Conservation (phyloP, 2,797 vertebrate genomes). For the Poliocrania exsul region DNA sequence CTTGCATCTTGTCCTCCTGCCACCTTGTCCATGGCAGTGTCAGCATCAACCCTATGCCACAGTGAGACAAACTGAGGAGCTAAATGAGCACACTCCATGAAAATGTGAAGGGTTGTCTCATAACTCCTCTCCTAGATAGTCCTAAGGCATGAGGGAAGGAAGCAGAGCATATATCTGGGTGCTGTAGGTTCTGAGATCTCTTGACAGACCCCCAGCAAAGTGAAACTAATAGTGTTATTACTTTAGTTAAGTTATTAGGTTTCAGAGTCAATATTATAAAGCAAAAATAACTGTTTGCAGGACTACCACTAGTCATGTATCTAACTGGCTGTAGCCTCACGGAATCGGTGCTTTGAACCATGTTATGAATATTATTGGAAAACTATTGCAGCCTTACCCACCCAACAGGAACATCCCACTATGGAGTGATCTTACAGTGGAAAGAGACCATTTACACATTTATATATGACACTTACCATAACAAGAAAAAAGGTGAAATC, state of each 20-base stretch:
- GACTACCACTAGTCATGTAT: neutral
- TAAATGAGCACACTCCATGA: neutral
- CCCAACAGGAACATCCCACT: neutral
- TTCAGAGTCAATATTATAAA: neutral
- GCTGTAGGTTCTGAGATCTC: neutral
- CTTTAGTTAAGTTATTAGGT: neutral
- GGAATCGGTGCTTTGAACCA: neutral
- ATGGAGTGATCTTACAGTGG: neutral
- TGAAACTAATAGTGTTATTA: neutral
- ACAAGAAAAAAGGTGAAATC: neutral
- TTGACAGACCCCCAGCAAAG: neutral
- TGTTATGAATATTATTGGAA: neutral
- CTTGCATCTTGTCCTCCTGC: neutral
- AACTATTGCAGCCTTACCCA: neutral
- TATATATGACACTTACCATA: neutral
- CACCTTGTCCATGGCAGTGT: neutral
- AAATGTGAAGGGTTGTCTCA: neutral
- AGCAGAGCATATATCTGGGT: neutral
- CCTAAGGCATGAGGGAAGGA: accelerated
- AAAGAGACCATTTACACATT: neutral
- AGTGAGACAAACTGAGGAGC: neutral
- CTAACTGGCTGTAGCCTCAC: neutral
- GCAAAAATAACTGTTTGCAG: neutral
- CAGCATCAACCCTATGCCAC: too few species aligned
- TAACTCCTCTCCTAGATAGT: too few species aligned